These are phyloP conservation scores for Heliopora coerulea DNA, from an alignment of 92 coral and sea anemone genomes.

Conservation along the genomic window DNA sequence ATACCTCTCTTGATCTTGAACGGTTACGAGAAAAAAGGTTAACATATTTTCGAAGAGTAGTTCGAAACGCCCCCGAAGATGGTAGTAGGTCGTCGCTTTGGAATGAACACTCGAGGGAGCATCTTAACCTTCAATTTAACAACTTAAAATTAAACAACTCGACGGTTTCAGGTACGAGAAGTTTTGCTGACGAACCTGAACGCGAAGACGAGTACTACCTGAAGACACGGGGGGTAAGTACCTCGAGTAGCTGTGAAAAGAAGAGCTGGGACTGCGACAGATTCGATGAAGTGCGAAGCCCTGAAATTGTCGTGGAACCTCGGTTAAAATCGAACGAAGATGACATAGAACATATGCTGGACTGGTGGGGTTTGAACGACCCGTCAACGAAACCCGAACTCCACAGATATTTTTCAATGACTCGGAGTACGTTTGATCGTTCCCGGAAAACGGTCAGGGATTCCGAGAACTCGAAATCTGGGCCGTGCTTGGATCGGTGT, in stretches of 20 bases:
- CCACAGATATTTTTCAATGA: neutral
- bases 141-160: too few relatives aligned
- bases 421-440: neutral
- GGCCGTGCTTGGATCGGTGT: neutral
- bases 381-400: conserved; percentile 37
- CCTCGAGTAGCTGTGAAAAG: neutral
- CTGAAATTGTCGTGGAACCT: neutral
- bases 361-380: conserved; percentile 82
- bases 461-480: neutral
- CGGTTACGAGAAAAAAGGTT: conserved; percentile 73
- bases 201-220: neutral
- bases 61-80: neutral
- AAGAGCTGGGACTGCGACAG: neutral
- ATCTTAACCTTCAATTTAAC: too few relatives aligned
- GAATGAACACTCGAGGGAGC: conserved; percentile 10
- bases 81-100: too few relatives aligned
- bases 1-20: conserved; percentile 62
- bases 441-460: neutral
- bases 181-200: neutral
- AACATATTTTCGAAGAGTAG: conserved; percentile 40
- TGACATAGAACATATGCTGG: conserved; percentile 64
- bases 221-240: neutral
- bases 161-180: neutral
- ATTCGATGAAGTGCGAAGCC: neutral
- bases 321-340: conserved; percentile 44